A percentile compares a stretch with the other conserved stretches of the same genome.
These are phyloP conservation scores for Zaprionus ornatus DNA, from an alignment of 1,140 invertebrate species.

Conservation along the genomic window DNA sequence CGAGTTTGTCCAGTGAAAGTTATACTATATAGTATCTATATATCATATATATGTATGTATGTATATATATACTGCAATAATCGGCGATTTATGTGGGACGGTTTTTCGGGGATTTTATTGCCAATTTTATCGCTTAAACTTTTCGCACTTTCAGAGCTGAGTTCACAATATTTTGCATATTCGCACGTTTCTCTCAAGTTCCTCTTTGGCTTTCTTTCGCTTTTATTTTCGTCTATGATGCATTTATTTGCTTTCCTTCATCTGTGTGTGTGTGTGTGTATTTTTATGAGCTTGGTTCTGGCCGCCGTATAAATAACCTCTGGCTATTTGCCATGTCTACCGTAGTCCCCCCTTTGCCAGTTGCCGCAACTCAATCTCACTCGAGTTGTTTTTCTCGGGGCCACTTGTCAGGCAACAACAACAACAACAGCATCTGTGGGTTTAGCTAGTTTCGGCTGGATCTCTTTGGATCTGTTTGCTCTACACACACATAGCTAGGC, in stretches of 20 bases:
- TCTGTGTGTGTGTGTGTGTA: not conserved
- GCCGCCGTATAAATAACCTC: slow-evolving; percentile 48
- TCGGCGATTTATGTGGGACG: slow-evolving; percentile 46
- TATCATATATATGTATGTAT: slow-evolving; percentile 18
- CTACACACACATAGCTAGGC: not conserved
- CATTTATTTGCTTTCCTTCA: slow-evolving; percentile 33
- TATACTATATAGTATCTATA: slow-evolving; percentile 28
- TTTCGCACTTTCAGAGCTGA: slow-evolving; percentile 36
- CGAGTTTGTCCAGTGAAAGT: slow-evolving; percentile 57
- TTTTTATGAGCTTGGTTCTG: slow-evolving; percentile 46
- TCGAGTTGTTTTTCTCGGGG: slow-evolving; percentile 29
- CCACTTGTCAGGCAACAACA: slow-evolving; percentile 25
- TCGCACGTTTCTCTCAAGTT: slow-evolving; percentile 6
- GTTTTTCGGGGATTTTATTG: slow-evolving; percentile 53
- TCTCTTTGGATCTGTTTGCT: slow-evolving; percentile 14
- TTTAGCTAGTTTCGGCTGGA: slow-evolving; percentile 20
- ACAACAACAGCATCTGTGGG: slow-evolving; percentile 49
- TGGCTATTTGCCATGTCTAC: slow-evolving; percentile 49
- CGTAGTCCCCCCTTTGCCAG: not conserved
- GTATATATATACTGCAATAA: slow-evolving; percentile 1
- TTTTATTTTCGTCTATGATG: slow-evolving; percentile 29
- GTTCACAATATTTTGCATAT: slow-evolving; percentile 12
- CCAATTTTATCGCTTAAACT: slow-evolving; percentile 59
- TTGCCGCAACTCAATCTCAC: not conserved
- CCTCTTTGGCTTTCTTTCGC: slow-evolving; percentile 41